Percentiles rank a stretch among this genome's conserved stretches.
Evolutionary conservation across 1,140 invertebrate species (phyloP).

Genomic region (Drosophila pachea): DNA sequence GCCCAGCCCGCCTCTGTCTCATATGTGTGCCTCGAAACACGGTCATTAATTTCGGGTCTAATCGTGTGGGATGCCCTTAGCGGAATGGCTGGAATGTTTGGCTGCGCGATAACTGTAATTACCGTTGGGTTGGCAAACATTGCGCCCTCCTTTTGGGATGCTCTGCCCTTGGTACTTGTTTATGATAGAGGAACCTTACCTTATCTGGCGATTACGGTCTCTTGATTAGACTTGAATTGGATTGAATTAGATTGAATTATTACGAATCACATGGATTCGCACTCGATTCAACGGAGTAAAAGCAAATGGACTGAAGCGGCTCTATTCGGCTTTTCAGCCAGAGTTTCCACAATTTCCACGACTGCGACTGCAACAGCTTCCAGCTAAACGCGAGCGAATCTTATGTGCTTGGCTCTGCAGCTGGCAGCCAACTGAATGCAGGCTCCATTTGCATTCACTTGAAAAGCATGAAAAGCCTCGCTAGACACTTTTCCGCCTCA

Average conservation of each 20-base stretch:
- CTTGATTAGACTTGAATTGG: too few relatives aligned
- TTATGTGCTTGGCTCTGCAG: slow-evolving; percentile 1
- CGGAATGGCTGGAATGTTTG: neutral
- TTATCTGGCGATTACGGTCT: too few relatives aligned
- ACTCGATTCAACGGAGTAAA: too few relatives aligned
- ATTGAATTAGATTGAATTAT: too few relatives aligned
- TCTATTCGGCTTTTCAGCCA: too few relatives aligned
- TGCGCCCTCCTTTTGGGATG: neutral
- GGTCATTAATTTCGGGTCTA: slow-evolving; percentile 52
- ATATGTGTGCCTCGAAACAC: slow-evolving; percentile 22
- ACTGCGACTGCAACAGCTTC: neutral
- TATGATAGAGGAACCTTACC: too few relatives aligned
- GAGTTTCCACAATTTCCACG: neutral
- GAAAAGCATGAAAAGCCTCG: neutral
- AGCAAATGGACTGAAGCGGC: too few relatives aligned
- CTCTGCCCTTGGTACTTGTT: too few relatives aligned
- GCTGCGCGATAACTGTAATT: slow-evolving; percentile 33
- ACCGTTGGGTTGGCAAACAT: slow-evolving; percentile 34
- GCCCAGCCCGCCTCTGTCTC: slow-evolving; percentile 6
- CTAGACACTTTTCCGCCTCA: neutral
- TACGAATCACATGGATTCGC: too few relatives aligned
- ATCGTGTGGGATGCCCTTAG: slow-evolving; percentile 34
- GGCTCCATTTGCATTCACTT: neutral
- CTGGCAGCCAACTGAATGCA: slow-evolving; percentile 9
- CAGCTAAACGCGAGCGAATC: neutral